Evolutionary conservation across 2,113 vertebrate genomes (phyloP), one percentile per base, ranked within the genome.

Genomic region (Aegotheles bennettii): DNA sequence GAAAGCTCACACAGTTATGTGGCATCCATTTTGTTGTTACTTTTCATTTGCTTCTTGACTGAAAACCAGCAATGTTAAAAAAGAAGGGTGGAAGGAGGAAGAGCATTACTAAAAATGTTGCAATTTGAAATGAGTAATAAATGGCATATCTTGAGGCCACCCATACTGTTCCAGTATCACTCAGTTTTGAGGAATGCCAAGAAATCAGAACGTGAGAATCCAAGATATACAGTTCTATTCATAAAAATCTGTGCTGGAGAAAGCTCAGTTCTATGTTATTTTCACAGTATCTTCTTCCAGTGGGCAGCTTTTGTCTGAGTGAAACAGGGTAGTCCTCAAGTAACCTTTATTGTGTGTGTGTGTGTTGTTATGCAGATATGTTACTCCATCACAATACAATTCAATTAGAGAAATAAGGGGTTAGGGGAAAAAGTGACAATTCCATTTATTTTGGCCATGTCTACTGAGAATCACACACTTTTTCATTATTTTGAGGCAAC

Each of bases 341-440:
- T 64, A 61, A 92, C 25, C 48, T 51, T 64, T 65, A 40, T 68
- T 63, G 20, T 90, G 14, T 26, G 3, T 45, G 16, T 63, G 23
- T 68, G 16, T 45, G 14, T 86, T 20, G 25, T 74, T 93, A 61
- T 60, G 68, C 28, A 94, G 77, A 79, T 68, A 42, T 33, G n/a
- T 60, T 45, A 93, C 28, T 56, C 56, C 43, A 91, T 45, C 17
- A 78, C 35, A 89, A 60, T 61, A 61, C 17, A 87, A 93, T 95
- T 96, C 91, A 94, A 89, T 97, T 96, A 87, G 35, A 94, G 57
- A 85, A 92, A 78, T 67, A 93, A 90, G 93, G 90, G 60, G 21
- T 87, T 91, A 67, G 50, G 69, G 40, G 36, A 69, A 90, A 90
- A 79, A 92, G 29, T 67, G 76, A 86, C 48, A 92, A 83, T 90